A percentile compares a stretch with the other conserved stretches of the same genome.
Conservation (phyloP, 1,140 invertebrate genomes). For the Laupala kohalensis region DNA sequence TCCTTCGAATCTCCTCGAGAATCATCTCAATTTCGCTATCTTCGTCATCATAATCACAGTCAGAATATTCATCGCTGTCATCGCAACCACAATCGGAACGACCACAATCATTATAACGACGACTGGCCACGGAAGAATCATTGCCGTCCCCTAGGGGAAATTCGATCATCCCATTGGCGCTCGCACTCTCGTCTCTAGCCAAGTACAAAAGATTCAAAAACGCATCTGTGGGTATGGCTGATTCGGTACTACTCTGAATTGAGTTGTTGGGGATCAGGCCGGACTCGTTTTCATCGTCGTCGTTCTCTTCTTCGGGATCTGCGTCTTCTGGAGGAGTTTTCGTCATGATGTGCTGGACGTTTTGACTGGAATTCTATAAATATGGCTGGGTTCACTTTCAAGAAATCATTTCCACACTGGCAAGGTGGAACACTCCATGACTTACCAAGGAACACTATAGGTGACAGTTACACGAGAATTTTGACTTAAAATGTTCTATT, state of each 20-base stretch:
- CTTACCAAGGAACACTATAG: neutral
- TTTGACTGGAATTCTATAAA: neutral
- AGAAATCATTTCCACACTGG: no score
- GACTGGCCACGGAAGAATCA: neutral
- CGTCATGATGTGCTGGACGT: neutral
- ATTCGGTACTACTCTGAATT: neutral
- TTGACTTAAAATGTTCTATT: neutral
- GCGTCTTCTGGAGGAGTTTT: neutral
- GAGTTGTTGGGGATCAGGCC: neutral
- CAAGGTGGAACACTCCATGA: neutral
- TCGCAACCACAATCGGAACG: neutral
- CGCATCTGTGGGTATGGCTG: neutral
- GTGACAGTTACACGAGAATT: neutral
- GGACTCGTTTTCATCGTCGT: neutral
- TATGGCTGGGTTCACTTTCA: neutral
- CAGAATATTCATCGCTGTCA: neutral
- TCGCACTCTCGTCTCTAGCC: neutral
- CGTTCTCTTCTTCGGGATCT: neutral
- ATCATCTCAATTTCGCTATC: neutral
- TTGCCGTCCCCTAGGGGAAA: no score
- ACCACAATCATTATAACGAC: neutral
- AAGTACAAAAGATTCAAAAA: neutral
- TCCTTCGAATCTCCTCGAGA: neutral
- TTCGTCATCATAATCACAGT: neutral
- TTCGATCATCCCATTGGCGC: neutral